Evolutionary conservation across 2,113 vertebrate species (phyloP), one percentile per base, ranked within the genome.

Genomic region (Gorsachius goisagi): DNA sequence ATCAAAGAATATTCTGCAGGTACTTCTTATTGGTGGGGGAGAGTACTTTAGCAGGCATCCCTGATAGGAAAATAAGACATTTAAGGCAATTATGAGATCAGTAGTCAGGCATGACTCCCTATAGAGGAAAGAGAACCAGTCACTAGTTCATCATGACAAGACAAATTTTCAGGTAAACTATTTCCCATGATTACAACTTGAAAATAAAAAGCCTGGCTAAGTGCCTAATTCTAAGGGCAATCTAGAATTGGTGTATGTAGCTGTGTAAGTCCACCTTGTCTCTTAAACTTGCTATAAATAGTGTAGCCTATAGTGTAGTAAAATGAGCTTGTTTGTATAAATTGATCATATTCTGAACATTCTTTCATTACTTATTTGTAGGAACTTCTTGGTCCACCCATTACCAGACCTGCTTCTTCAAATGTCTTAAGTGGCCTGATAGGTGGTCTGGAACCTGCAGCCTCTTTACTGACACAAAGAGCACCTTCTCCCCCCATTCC

Each of bases 1-100:
- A n/a, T 98, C 99, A 89, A 99, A 99, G 97, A 99, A 99, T 93
- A 99, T 99, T 93, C 97, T 99, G 77, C 99, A 99, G 99, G 99
- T 99, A 96, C 77, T 96, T 88, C 24, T 37, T 44, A 44, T 15
- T 16, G 15, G 14, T 44, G 12, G 9, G 26, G 30, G 24, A 5
- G 30, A 39, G 5, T 58, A 41, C 24, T 50, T 75, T 9, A 72
- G 85, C 60, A 26, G 6, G 2, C 49, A 18, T 63, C 15, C 23
- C 15, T 2, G 6, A 1, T 9, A 26, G 9, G 50, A 67, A 62
- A 91, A 47, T 15, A 37, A 47, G 49, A 7, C 2, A 22, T 60
- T 83, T 52, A 37, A 64, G 69, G 56, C 8, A 85, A 5, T 64
- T 56, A 16, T 2, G 11, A 18, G 9, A 37, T 88, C 39, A 45